Percentiles rank a stretch among this genome's conserved stretches.
Evolutionary conservation across 1,140 invertebrate species (phyloP).

Genomic region (Drosophila repletoides): DNA sequence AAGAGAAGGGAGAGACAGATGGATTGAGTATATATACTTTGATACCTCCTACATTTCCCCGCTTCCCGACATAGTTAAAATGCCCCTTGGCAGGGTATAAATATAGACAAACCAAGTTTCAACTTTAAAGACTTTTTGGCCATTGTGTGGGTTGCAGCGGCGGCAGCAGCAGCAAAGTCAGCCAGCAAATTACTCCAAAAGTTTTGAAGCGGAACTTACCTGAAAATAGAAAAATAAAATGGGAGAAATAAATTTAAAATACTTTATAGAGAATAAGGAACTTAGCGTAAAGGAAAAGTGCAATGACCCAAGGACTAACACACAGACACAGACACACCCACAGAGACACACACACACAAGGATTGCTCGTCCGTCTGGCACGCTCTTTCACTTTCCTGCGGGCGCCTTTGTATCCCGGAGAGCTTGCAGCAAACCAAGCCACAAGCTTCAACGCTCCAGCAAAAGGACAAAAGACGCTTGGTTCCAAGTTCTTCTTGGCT

Average conservation of each 20-base stretch:
- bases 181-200: constrained; percentile 22
- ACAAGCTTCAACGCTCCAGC: too few relatives aligned
- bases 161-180: constrained; percentile 3
- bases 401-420: constrained; percentile 39
- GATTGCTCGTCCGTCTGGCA: constrained; percentile 44
- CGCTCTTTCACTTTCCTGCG: constrained; percentile 63
- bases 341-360: not conserved
- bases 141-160: constrained; percentile 29
- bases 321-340: constrained; percentile 8
- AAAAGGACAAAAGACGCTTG: constrained; percentile 52
- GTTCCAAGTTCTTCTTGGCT: not conserved
- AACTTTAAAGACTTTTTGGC: not conserved
- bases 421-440: too few relatives aligned
- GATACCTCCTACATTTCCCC: too few relatives aligned
- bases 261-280: constrained; percentile 50
- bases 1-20: too few relatives aligned
- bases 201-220: constrained; percentile 55
- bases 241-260: constrained; percentile 38
- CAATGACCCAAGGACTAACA: constrained; percentile 54
- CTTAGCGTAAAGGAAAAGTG: constrained; percentile 15
- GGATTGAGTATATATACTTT: too few relatives aligned
- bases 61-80: too few relatives aligned
- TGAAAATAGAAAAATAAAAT: constrained; percentile 35
- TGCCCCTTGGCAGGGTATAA: too few relatives aligned
- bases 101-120: constrained; percentile 1